Evolutionary conservation across 2,113 vertebrate genomes (phyloP), one percentile per base, ranked within the genome.

Genomic region (Aldabrachelys gigantea): DNA sequence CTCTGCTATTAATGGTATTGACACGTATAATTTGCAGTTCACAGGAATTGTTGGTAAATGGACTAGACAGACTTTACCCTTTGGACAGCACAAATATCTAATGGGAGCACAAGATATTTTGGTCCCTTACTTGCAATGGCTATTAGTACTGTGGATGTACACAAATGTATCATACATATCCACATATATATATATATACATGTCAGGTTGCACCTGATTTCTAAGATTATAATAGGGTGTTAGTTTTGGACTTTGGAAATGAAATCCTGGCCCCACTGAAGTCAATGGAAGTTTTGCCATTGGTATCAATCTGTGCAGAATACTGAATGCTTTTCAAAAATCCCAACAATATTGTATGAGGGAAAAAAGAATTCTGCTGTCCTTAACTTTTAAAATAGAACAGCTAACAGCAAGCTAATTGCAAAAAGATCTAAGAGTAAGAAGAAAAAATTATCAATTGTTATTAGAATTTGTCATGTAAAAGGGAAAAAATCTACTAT

Each of bases 251-350:
- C 41, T 8, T 25, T 8, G 50, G 50, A 89, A 10, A 38, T 21
- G 19, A 16, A 91, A 6, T 80, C 16, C 19, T 0, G 0, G 50
- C 38, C 93, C 84, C 38, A 4, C 21, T 47, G 53, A 79, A 50
- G 38, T 84, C 10, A 19, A 47, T 9, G n/a, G 14, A 21, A 49
- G 1, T 93, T 91, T 27, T 13, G 11, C 75, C 41, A 47, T 47
- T 76, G 22, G 10, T 27, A 22, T 25, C 78, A 72, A 38, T 25
- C 5, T 10, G 10, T 85, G 87, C 14, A 87, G 84, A 50, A 89
- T 80, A 56, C 2, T 82, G 19, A 38, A 69, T 69, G 38, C 3
- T 84, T 95, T 86, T 92, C 35, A 91, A 93, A 54, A 88, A 92
- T 49, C 2, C 27, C 82, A 8, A 4, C 1, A 57, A 54, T 82